Evolutionary conservation across 2,888 invertebrate genomes (phyloP).

Genomic region (Agrenia bidenticulata): DNA sequence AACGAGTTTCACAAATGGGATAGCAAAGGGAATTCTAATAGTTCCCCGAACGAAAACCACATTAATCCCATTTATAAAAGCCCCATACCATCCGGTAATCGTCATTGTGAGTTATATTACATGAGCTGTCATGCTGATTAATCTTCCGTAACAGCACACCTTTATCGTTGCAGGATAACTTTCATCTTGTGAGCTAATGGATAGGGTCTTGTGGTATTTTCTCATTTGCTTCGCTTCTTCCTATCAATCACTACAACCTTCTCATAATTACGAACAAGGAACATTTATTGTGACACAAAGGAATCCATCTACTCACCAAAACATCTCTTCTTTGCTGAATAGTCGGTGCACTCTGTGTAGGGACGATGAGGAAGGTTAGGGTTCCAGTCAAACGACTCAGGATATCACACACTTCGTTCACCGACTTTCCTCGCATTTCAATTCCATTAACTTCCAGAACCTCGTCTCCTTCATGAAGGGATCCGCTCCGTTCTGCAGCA

Average conservation of each 20-base stretch:
- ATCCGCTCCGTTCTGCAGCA: constrained; percentile 91
- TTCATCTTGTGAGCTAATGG: too few species aligned
- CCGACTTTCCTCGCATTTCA: constrained; percentile 92
- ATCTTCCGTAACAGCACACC: too few species aligned
- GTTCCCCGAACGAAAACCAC: neutral
- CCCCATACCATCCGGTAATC: too few species aligned
- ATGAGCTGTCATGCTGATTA: too few species aligned
- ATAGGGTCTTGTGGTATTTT: too few species aligned
- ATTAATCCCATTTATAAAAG: too few species aligned
- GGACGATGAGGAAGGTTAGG: constrained; percentile 83
- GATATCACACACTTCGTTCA: constrained; percentile 96
- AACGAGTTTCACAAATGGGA: neutral
- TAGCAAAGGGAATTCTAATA: neutral
- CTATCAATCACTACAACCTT: too few species aligned
- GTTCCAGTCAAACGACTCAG: constrained; percentile 91
- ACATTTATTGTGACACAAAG: too few species aligned
- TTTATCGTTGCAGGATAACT: too few species aligned
- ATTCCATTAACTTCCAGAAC: constrained; percentile 94
- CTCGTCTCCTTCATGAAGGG: constrained; percentile 95
- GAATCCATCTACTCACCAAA: constrained; percentile 51
- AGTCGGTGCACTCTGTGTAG: constrained; percentile 63
- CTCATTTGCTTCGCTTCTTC: too few species aligned
- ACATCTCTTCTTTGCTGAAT: constrained; percentile 52
- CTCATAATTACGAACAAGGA: too few species aligned
- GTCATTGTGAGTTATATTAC: too few species aligned